phyloP scores from a whole-genome alignment of 1,140 invertebrate species.

The Drosophila athabasca region DNA sequence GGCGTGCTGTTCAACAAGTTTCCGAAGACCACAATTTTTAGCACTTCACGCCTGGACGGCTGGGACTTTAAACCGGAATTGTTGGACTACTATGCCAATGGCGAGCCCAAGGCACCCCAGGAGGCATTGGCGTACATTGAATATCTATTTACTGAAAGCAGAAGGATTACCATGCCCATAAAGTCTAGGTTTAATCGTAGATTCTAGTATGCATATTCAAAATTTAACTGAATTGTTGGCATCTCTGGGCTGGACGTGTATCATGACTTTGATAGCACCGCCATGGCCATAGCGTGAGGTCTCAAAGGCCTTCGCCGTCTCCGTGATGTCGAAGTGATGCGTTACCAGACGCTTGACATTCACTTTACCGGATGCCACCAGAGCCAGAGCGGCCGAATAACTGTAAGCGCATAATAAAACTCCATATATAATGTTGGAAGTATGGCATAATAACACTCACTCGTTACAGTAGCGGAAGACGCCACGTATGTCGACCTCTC shows the following conservation, averaged over 20 bases:
- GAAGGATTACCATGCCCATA: not conserved
- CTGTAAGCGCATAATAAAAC: conserved; percentile 44
- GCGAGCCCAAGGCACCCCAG: conserved; percentile 14
- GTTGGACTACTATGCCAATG: conserved; percentile 19
- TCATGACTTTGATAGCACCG: conserved; percentile 96
- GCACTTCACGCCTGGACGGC: conserved; percentile 2
- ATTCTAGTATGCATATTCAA: conserved; percentile 36
- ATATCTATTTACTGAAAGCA: conserved; percentile 12
- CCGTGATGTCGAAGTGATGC: conserved; percentile 94
- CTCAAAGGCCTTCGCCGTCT: conserved; percentile 94
- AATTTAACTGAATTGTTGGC: conserved; percentile 84
- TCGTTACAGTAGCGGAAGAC: conserved; percentile 96
- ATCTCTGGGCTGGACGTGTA: conserved; percentile 89
- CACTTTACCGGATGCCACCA: conserved; percentile 92
- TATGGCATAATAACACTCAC: conserved; percentile 42
- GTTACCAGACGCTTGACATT: conserved; percentile 95
- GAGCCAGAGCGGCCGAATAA: conserved; percentile 92
- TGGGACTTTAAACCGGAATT: conserved; percentile 26
- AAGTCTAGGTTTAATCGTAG: not conserved
- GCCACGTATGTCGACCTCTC: conserved; percentile 96
- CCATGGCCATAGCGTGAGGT: conserved; percentile 88
- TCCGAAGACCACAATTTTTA: conserved; percentile 14
- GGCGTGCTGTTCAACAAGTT: conserved; percentile 28
- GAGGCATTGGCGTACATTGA: conserved; percentile 19
- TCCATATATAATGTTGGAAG: conserved; percentile 28